Conservation (phyloP, 2,113 vertebrate genomes). For the Colaptes auratus region DNA sequence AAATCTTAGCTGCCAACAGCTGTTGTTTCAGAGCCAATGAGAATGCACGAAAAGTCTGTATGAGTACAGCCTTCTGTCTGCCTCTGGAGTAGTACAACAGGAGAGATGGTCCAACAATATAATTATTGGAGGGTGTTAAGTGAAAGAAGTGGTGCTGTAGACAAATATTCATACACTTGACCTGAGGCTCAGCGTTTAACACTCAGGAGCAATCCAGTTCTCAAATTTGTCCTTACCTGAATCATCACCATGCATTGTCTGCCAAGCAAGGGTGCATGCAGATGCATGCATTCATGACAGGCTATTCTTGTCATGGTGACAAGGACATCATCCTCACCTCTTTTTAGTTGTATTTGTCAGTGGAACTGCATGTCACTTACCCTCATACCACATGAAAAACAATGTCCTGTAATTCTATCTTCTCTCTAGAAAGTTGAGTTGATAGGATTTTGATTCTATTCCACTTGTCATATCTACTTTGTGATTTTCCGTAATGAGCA, state of each 20-base stretch:
- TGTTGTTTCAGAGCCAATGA: not conserved
- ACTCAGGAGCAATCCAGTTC: not conserved
- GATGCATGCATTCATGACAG: not conserved
- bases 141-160: not conserved
- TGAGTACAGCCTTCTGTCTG: not conserved
- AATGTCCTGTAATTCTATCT: not conserved
- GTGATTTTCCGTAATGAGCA: not conserved
- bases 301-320: not conserved
- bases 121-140: rapidly evolving
- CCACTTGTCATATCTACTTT: not conserved
- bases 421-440: not conserved
- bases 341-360: not conserved
- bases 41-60: not conserved
- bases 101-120: not conserved
- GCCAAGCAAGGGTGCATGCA: no score
- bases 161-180: not conserved
- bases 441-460: not conserved
- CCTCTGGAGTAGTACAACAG: rapidly evolving
- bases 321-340: not conserved
- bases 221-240: not conserved
- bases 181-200: not conserved
- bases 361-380: not conserved
- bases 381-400: not conserved
- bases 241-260: not conserved
- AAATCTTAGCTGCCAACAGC: not conserved